Percentiles rank a stretch among this genome's conserved stretches.
Evolutionary conservation across 2,888 invertebrate genomes (phyloP).

Genomic region (Toxonevra muliebris): DNA sequence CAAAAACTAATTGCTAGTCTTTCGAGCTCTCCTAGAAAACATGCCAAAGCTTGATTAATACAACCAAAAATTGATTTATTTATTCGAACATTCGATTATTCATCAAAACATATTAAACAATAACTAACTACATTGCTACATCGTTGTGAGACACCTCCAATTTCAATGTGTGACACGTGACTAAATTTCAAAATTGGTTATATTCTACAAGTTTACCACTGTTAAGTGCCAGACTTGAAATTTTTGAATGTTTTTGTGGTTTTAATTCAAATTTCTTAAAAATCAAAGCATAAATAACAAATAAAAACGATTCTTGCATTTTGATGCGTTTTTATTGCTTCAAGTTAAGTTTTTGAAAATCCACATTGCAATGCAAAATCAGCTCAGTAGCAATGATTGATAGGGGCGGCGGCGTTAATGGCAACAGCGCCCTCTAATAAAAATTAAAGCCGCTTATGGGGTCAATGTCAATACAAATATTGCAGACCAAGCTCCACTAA

Average conservation of each 20-base stretch:
- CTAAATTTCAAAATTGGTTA: slow-evolving; percentile 14
- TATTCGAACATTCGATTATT: not conserved
- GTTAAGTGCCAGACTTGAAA: not conserved
- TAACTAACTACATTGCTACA: slow-evolving; percentile 1
- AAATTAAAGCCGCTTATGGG: slow-evolving; percentile 26
- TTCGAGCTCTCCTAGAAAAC: too few species aligned
- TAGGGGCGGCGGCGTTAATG: slow-evolving; percentile 1
- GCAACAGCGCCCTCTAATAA: slow-evolving; percentile 9
- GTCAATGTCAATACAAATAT: slow-evolving; percentile 34
- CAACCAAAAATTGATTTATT: not conserved
- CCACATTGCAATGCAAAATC: slow-evolving; percentile 18
- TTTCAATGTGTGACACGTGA: slow-evolving; percentile 29
- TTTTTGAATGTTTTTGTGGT: not conserved
- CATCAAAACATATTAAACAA: not conserved
- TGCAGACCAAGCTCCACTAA: slow-evolving; percentile 10
- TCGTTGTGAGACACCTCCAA: slow-evolving; percentile 10
- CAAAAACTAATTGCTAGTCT: too few species aligned
- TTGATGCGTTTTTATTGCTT: slow-evolving; percentile 28
- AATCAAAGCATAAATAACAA: slow-evolving; percentile 8
- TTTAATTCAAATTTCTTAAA: slow-evolving; percentile 13
- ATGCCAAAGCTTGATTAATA: too few species aligned
- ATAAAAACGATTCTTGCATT: slow-evolving; percentile 35
- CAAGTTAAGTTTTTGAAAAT: slow-evolving; percentile 9
- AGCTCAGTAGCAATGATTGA: not conserved
- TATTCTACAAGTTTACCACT: not conserved